These are phyloP conservation scores for Keiferia lycopersicella DNA, from an alignment of 2,888 invertebrate genomes.

Conservation along the genomic window DNA sequence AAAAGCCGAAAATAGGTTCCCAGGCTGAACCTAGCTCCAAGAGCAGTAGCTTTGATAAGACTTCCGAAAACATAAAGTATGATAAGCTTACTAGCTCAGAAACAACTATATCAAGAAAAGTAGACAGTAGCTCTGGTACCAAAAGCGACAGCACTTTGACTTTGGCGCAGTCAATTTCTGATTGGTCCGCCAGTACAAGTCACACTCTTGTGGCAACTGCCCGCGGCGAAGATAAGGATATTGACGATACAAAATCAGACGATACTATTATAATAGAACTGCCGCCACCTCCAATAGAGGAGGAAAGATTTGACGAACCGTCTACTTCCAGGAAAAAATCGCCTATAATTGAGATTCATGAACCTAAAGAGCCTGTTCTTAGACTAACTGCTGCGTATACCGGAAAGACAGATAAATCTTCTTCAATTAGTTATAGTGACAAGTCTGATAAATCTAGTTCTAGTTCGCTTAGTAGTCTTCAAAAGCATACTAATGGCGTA, in stretches of 20 bases:
- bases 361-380: slow-evolving; percentile 57
- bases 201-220: slow-evolving; percentile 86
- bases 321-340: slow-evolving; percentile 47
- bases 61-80: slow-evolving; percentile 78
- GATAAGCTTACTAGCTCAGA: slow-evolving; percentile 84
- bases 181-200: slow-evolving; percentile 91
- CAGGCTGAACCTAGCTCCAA: slow-evolving; percentile 79
- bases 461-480: slow-evolving; percentile 74
- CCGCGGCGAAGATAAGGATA: slow-evolving; percentile 68
- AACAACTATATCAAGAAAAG: slow-evolving; percentile 74
- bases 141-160: slow-evolving; percentile 90
- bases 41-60: slow-evolving; percentile 82
- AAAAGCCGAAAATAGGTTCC: slow-evolving; percentile 59
- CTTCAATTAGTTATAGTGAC: slow-evolving; percentile 77
- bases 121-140: slow-evolving; percentile 85
- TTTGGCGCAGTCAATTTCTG: slow-evolving; percentile 89
- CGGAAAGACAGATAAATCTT: slow-evolving; percentile 69
- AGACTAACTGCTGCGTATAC: slow-evolving; percentile 60
- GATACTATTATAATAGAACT: slow-evolving; percentile 72
- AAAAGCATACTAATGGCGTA: slow-evolving; percentile 69
- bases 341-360: slow-evolving; percentile 47
- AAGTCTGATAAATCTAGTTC: slow-evolving; percentile 79
- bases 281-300: slow-evolving; percentile 38
- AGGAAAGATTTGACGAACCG: slow-evolving; percentile 52
- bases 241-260: slow-evolving; percentile 71